phyloP scores from a whole-genome alignment of 1,140 invertebrate species.

The Vollenhovia emeryi region DNA sequence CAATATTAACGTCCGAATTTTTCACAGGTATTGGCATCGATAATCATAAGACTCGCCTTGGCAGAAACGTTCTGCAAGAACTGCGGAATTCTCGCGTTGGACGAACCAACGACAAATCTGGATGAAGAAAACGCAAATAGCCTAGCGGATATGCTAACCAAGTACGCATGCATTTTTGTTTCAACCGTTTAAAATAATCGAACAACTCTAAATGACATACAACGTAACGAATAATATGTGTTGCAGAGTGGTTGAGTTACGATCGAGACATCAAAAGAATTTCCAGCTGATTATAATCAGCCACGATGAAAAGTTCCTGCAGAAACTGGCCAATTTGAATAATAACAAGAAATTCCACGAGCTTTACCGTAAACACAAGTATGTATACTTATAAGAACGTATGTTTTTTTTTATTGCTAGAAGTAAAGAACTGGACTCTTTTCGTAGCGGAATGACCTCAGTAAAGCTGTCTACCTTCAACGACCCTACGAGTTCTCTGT shows the following conservation, averaged over 20 bases:
- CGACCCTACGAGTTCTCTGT: constrained; percentile 15
- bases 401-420: neutral
- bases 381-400: constrained; percentile 52
- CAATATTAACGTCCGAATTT: neutral
- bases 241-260: constrained; percentile 87
- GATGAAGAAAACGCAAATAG: constrained; percentile 96
- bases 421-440: neutral
- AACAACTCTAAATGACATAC: constrained; percentile 86
- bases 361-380: constrained; percentile 88
- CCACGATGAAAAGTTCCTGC: constrained; percentile 97
- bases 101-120: constrained; percentile 99
- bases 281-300: constrained; percentile 99
- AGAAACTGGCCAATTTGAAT: constrained; percentile 90
- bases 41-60: constrained; percentile 98
- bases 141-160: constrained; percentile 93
- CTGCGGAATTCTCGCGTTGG: constrained; percentile 97
- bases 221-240: constrained; percentile 15
- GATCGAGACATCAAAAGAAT: constrained; percentile 89
- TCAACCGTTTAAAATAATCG: constrained; percentile 84
- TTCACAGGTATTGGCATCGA: constrained; percentile 91
- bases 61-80: constrained; percentile 97
- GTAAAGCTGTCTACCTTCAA: constrained; percentile 31
- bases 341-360: constrained; percentile 90
- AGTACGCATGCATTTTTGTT: constrained; percentile 85
- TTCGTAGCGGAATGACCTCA: constrained; percentile 19